Base-by-base conservation (phyloP, 2,113 vertebrate genomes). In the Sturnus vulgaris region DNA sequence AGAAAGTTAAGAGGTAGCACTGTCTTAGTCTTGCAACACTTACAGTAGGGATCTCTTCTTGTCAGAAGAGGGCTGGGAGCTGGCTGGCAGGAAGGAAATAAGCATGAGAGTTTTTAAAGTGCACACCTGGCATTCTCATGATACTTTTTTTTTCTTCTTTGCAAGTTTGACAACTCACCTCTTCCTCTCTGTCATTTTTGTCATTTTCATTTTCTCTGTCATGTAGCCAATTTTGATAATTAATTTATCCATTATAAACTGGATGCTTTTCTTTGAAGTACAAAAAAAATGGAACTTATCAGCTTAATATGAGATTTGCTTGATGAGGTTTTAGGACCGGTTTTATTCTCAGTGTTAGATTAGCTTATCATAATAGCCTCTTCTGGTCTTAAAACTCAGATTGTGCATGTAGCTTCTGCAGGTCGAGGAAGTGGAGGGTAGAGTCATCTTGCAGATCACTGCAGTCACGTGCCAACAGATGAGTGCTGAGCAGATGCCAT, bases 401-500 rank as follows among this genome's bases (percentile, higher is more conserved):
- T 22, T 3, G 2, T 16, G 40, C 76, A 23, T 50, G 28, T 53
- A 39, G 47, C 28, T 83, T 64, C 55, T 82, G 68, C 17, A 72
- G 28, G 49, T 72, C 37, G 22, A 30, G 14, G 13, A 37, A 76
- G 13, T 31, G 24, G 24, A 89, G 27, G 6, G 22, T 57, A 15
- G 28, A 64, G 63, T 64, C 15, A 6, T 70, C 42, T 42, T 69
- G 35, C 66, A 9, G 12, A 27, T 57, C 14, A 13, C 39, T 63
- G 12, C 12, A 20, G 42, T 37, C 35, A 49, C 0, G 0, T 71
- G 39, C 61, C n/a, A 66, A 27, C n/a, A 53, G 12, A 11, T 21
- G 21, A 56, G 21, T 37, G 18, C 22, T 82, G 31, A 91, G 33
- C 42, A 64, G 27, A 53, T 76, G 50, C n/a, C 16, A 5, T 9